Evolutionary conservation across 2,797 vertebrate genomes (phyloP), one percentile per base, ranked within the genome.

Genomic region (Orientallactaga sibirica): DNA sequence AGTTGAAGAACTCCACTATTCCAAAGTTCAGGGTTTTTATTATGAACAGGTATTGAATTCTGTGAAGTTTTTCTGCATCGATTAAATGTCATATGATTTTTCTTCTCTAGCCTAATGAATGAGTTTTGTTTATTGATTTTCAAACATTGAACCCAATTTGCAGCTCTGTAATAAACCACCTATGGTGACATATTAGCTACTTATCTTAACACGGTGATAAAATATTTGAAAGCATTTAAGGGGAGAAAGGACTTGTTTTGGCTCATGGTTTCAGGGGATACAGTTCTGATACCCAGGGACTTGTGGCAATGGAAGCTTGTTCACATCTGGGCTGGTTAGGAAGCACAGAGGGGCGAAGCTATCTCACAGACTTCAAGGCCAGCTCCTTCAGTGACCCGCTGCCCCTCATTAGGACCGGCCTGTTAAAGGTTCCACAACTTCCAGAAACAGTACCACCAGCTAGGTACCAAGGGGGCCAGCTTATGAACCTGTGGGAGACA

Each of bases 71-170:
- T 48, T 55, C 41, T 80, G 33, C 48, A 78, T 74, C 62, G n/a
- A 58, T 75, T 77, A 68, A 33, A 52, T n/a, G 29, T 33, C 24
- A 88, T 67, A 11, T 80, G 25, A 73, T 52, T 91, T 94, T 96
- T 80, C 11, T 61, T 52, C 24, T 89, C 3, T 82, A 81, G 6
- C 82, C 55, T 29, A 78, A 75, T 77, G 84, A 80, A 41, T 77
- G 62, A 82, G 90, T 93, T 91, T 33, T 14, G 74, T 62, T 84
- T 58, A 68, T 61, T 93, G 7, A 61, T 89, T 93, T 93, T 84
- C 37, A 73, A 93, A 61, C 66, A 74, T 66, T 83, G 48, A 82
- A n/a, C 10, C 7, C 62, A 25, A 29, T 22, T 86, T 83, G 12
- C 5, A 86, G 70, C 29, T 29, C 12, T 91, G 81, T 27, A 66